Evolutionary conservation across 64 coral and sea anemone genomes (phyloP), one percentile per base, ranked within the genome.

Genomic region (Astreopora myriophthalma): DNA sequence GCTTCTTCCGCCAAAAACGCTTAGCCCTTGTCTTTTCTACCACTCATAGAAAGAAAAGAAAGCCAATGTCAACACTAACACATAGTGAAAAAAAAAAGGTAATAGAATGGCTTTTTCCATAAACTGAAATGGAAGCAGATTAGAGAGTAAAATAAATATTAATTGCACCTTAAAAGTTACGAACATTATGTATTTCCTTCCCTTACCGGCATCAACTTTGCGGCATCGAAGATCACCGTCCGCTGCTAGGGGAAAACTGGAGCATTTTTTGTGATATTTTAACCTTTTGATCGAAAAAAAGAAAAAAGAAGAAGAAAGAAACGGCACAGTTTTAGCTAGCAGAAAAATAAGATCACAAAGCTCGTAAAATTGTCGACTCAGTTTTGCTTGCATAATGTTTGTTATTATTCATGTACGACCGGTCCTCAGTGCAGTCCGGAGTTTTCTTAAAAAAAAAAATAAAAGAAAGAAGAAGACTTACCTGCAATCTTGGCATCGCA

Each of bases 201-300:
- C 35, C 81, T 66, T 94, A 96, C 94, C 61, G 76, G 92, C 80
- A 61, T 89, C 84, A 71, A n/a, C 37, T 89, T 92, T 91, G 16
- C 51, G 69, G 34, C 84, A 34, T 61, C 48, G 70, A 37, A 70
- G 34, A 3, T 96, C 82, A 61, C 90, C 85, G 28, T 96, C 77
- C 5, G 70, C 71, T 10, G 70, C 27, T 8, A n/a, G 44, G 8
- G 85, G 79, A 9, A 39, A 44, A 1, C 29, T 77, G 5, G 90
- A 96, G 51, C 95, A 96, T 35, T 96, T 94, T 86, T 87, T 79
- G 90, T 96, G 95, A 71, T 92, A 96, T 91, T 94, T 96, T 51
- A 86, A 96, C 70, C 95, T 96, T 20, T 86, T 85, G 89, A 20
- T 38, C 65, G 74, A 75, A 85, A 58, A 30, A 3, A 55, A 13